phyloP scores from a whole-genome alignment of 1,140 invertebrate species.

The Lasaia peninsularis region DNA sequence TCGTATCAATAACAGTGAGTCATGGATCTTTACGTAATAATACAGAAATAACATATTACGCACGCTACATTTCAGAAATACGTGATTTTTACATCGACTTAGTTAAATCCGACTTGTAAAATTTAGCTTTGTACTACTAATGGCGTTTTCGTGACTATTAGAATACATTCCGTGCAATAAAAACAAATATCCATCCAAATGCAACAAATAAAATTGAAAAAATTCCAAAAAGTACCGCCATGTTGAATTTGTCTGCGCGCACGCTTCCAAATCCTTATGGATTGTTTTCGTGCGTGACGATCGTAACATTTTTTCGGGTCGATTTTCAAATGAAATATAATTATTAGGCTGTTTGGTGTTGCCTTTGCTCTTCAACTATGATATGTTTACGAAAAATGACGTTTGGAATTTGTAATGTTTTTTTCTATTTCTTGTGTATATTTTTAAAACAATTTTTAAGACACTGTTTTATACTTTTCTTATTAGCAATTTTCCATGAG shows the following conservation, averaged over 20 bases:
- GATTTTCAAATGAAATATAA: slow-evolving; percentile 23
- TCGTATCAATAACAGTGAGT: no score
- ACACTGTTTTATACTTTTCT: no score
- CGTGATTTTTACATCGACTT: slow-evolving; percentile 8
- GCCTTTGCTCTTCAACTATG: slow-evolving; percentile 12
- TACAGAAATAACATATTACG: neutral
- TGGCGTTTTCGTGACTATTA: slow-evolving; percentile 54
- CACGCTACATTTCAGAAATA: neutral
- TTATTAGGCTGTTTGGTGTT: slow-evolving; percentile 21
- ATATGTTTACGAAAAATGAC: slow-evolving; percentile 8
- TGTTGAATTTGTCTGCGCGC: slow-evolving; percentile 42
- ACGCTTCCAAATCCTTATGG: slow-evolving; percentile 52
- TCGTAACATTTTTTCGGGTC: slow-evolving; percentile 28
- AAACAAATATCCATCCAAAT: slow-evolving; percentile 54
- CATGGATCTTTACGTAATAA: no score
- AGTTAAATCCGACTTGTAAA: slow-evolving; percentile 13
- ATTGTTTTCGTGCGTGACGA: slow-evolving; percentile 63
- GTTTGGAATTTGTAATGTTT: neutral
- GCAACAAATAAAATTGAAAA: slow-evolving; percentile 53
- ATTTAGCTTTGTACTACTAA: slow-evolving; percentile 30
- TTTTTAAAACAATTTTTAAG: no score
- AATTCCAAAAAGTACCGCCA: slow-evolving; percentile 45
- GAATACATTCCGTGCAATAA: slow-evolving; percentile 57
- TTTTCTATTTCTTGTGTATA: neutral
- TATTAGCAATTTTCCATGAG: no score